Base-by-base conservation (phyloP, 2,888 invertebrate species). In the Chesias legatella region DNA sequence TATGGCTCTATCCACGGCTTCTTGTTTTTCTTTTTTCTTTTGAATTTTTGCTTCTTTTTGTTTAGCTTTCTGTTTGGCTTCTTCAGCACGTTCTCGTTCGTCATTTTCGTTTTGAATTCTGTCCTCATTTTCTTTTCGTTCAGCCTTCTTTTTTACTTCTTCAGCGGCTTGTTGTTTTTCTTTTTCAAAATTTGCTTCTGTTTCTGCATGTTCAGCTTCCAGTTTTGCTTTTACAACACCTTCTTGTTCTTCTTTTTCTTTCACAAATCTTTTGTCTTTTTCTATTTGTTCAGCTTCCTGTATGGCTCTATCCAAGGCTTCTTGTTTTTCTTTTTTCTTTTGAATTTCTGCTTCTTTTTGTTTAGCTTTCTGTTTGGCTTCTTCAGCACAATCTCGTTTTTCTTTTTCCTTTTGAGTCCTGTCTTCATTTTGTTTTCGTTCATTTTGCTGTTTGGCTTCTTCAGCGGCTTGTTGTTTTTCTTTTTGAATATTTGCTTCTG, bases 321-420 rank as follows among this genome's bases (percentile, higher is more conserved):
- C n/a, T n/a, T n/a, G n/a, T n/a, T n/a, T 17, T 17, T 17, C 5
- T 3, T 17, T 17, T 17, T 17, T 5, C 13, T 3, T 17, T 5
- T 17, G 2, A 17, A 17, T 3, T 3, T 3, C 13, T 17, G 13
- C 5, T 17, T 17, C 13, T 5, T 43, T 36, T n/a, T 26, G 1
- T 24, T 35, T 31, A 23, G 22, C 8, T 21, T 36, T 26, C 22
- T 41, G 21, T 11, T 30, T 34, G 6, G 10, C 10, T 7, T 17
- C 11, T 27, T 21, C 21, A 20, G 33, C 6, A 1, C 9, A 21
- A 40, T 50, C 25, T 23, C 49, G 42, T 25, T 59, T 33, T 26
- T 37, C 8, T 7, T 28, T 50, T 40, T 46, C 39, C 6, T 25
- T 34, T 36, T 51, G n/a, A n/a, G n/a, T n/a, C n/a, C n/a, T n/a